phyloP scores from a whole-genome alignment of 2,888 invertebrate species.

The Chrysolina haemoptera region DNA sequence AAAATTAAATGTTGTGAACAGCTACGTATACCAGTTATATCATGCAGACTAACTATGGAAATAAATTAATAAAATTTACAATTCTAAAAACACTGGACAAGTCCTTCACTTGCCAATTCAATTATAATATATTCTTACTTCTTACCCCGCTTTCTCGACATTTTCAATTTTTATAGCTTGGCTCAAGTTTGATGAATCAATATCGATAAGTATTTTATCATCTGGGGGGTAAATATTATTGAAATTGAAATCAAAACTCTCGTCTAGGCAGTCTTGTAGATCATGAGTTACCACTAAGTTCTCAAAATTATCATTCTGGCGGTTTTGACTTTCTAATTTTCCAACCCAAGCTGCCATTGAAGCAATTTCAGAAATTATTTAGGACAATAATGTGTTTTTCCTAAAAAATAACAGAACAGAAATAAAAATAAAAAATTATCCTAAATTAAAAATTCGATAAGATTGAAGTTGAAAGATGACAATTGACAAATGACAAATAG shows the following conservation, averaged over 20 bases:
- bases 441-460: not conserved
- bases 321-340: constrained; percentile 52
- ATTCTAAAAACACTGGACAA: too few relatives aligned
- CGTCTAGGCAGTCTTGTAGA: constrained; percentile 72
- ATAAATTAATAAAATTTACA: too few relatives aligned
- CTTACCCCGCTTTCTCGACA: constrained; percentile 42
- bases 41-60: too few relatives aligned
- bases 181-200: constrained; percentile 31
- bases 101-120: too few relatives aligned
- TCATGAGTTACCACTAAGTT: constrained; percentile 72
- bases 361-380: not conserved
- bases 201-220: constrained; percentile 23
- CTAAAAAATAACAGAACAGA: not conserved
- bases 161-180: constrained; percentile 41
- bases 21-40: too few relatives aligned
- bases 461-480: not conserved
- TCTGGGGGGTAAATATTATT: constrained; percentile 64
- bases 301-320: constrained; percentile 56
- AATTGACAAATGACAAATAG: too few relatives aligned
- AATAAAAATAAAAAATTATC: not conserved
- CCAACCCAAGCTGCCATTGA: constrained; percentile 57
- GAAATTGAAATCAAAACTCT: constrained; percentile 67
- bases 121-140: not conserved
- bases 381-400: not conserved
- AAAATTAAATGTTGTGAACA: too few relatives aligned